These are phyloP conservation scores for Penaeus indicus DNA, from an alignment of 1,140 invertebrate species.

Conservation along the genomic window DNA sequence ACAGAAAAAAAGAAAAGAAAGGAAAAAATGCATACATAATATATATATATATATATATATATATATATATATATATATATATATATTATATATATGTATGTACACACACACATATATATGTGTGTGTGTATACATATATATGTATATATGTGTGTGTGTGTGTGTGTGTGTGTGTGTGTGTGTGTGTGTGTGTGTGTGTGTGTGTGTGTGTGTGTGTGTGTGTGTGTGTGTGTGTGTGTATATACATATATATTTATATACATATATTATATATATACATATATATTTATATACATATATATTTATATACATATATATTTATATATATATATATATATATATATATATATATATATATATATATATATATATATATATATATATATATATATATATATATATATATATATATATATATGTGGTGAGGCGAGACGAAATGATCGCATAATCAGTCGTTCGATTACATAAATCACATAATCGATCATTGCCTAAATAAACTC, in stretches of 20 bases:
- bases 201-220: conserved; percentile 25
- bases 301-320: neutral
- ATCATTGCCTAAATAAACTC: too few relatives aligned
- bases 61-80: conserved; percentile 34
- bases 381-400: neutral
- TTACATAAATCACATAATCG: neutral
- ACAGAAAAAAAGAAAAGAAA: too few relatives aligned
- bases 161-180: neutral
- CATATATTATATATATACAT: conserved; percentile 14
- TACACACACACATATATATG: conserved; percentile 9
- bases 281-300: neutral
- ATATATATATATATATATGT: neutral
- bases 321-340: neutral
- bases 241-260: conserved; percentile 10
- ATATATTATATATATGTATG: conserved; percentile 23
- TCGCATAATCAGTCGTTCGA: neutral
- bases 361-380: conserved; percentile 13
- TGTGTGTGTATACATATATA: neutral
- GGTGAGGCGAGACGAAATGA: neutral
- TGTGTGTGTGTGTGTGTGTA: neutral
- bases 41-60: conserved; percentile 10
- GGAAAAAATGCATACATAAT: neutral
- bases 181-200: conserved; percentile 9
- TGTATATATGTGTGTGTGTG: conserved; percentile 5
- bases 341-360: neutral